A percentile compares a stretch with the other conserved stretches of the same genome.
Conservation (phyloP, 2,888 invertebrate genomes). For the Brassicogethes aeneus region DNA sequence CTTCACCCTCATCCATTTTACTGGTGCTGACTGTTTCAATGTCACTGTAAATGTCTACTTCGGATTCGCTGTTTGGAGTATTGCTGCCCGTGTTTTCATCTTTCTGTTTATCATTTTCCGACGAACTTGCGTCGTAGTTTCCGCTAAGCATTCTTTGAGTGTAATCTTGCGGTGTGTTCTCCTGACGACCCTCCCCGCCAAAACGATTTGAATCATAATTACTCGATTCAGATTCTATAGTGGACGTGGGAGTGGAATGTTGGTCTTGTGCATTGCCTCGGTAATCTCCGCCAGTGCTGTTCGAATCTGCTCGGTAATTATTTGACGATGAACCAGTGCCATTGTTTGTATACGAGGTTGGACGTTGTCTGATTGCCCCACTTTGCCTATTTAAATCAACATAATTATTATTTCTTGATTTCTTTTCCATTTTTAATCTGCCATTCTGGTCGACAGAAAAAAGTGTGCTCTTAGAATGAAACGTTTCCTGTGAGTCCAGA, state of each 20-base stretch:
- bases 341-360: constrained; percentile 3
- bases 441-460: constrained; percentile 55
- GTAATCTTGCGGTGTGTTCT: constrained; percentile 29
- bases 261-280: neutral
- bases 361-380: neutral
- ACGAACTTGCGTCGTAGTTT: constrained; percentile 16
- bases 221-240: constrained; percentile 11
- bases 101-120: constrained; percentile 18
- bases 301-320: constrained; percentile 5
- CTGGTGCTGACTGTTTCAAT: constrained; percentile 44
- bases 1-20: constrained; percentile 29
- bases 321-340: neutral
- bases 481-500: constrained; percentile 58
- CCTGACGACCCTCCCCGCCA: constrained; percentile 12
- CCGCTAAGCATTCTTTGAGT: constrained; percentile 25
- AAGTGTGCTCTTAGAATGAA: constrained; percentile 56
- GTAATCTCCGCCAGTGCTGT: constrained; percentile 1
- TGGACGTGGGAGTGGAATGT: constrained; percentile 15
- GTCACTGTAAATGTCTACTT: constrained; percentile 55
- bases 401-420: constrained; percentile 6
- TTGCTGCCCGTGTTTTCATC: constrained; percentile 20
- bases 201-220: constrained; percentile 6
- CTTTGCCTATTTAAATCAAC: constrained; percentile 5
- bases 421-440: constrained; percentile 45
- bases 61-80: constrained; percentile 37